Base-by-base conservation (phyloP, 2,888 invertebrate genomes). In the Fissipunctia ypsillon region DNA sequence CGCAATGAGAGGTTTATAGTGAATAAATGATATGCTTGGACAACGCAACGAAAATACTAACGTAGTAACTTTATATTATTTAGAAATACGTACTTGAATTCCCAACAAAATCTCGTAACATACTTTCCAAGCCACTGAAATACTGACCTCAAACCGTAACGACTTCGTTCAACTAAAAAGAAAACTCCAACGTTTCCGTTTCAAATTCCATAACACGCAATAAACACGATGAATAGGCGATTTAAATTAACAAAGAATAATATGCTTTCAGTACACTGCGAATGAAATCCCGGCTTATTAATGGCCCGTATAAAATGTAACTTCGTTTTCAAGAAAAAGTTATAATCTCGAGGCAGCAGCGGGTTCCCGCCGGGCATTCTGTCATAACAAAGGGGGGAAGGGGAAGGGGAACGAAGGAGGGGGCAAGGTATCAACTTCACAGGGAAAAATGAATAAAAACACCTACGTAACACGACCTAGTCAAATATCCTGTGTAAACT, bases 401-500 rank as follows among this genome's bases (percentile, higher is more conserved):
- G 7, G n/a, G 38, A 35, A 6, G 31, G 6, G 25, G 4, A 22
- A 22, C 5, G 43, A 31, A 43, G 14, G 43, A 3, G 69, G 66
- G 54, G 54, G 54, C 41, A 61, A 78, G 76, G 76, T 76, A 78
- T 81, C 85, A 83, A 84, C 79, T 88, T 87, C 80, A 83, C 81
- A 79, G 76, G 81, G 85, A 88, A 89, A 78, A 90, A 90, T 89
- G 89, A 89, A 90, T 87, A 88, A 90, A 89, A 90, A 86, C 88
- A 88, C 88, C 86, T 87, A 78, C 77, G 77, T 85, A 84, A 88
- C 87, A 85, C 86, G 83, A 76, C 83, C 85, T 78, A 89, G 85
- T 89, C 87, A 85, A 87, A 89, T 88, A 85, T 87, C 87, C 86
- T 85, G 84, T 85, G 83, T 81, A 82, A 84, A 81, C 78, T 48